Percentiles rank a stretch among this genome's conserved stretches.
These are phyloP conservation scores for Spodoptera litura DNA, from an alignment of 1,140 invertebrate species.

Conservation along the genomic window DNA sequence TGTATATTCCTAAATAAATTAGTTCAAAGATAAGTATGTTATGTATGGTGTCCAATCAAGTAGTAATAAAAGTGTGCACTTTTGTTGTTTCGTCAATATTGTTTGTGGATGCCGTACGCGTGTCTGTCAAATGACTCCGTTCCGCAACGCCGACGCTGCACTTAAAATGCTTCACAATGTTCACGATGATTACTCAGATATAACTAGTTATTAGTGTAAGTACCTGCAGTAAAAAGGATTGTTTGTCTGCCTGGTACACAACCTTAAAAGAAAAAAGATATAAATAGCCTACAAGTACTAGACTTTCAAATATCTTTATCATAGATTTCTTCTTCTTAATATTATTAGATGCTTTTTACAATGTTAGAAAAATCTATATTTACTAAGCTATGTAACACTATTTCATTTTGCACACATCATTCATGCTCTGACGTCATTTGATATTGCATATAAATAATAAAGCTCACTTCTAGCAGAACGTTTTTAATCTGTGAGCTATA, in stretches of 20 bases:
- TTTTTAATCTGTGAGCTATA: neutral
- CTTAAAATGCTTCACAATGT: conserved; percentile 21
- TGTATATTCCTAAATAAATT: too few species aligned
- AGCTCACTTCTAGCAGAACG: neutral
- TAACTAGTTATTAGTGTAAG: neutral
- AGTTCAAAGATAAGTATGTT: neutral
- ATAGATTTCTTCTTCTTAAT: too few species aligned
- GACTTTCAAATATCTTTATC: too few species aligned
- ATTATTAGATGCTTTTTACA: too few species aligned
- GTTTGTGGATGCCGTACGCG: conserved; percentile 11
- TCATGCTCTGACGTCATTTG: neutral
- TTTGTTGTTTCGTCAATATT: conserved; percentile 14
- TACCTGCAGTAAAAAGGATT: neutral
- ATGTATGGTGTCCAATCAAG: neutral
- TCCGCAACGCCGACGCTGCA: conserved; percentile 8
- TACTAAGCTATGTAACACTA: too few species aligned
- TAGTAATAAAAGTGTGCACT: conserved; percentile 1
- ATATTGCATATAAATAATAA: neutral
- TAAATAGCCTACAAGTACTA: too few species aligned
- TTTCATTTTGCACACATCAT: too few species aligned
- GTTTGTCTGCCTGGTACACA: conserved; percentile 3
- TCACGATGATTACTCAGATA: neutral
- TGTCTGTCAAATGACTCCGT: conserved; percentile 3
- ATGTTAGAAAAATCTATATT: too few species aligned
- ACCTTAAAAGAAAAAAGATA: neutral